Evolutionary conservation across 2,888 invertebrate species (phyloP), one percentile per base, ranked within the genome.

Genomic region (Stenodema calcarata): DNA sequence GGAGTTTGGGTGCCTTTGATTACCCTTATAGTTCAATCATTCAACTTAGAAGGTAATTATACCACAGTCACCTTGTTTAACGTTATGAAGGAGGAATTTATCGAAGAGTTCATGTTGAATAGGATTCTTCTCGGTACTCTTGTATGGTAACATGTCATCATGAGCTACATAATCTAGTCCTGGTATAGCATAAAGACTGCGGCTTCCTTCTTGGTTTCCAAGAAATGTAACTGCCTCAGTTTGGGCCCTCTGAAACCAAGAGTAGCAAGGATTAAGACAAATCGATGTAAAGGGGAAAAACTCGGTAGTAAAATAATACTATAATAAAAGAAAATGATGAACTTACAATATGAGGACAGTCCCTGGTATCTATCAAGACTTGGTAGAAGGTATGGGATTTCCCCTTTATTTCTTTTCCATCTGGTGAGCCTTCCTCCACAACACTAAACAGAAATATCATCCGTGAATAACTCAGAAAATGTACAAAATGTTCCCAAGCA

Each of bases 111-210:
- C 99, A 91, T 99, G 99, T 90, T 97, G 96, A 85, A 99, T 92
- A 0, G 99, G 98, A 86, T 95, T 94, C 89, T 95, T 94, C 90
- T 98, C 98, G 41, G 95, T 95, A 0, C 97, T 96, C 0, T 95
- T 94, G 91, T 98, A 99, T 0, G 99, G 99, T 89, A 99, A 94
- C 89, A 99, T 96, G 91, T 99, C 99, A 90, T 98, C 98, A 90
- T 99, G 99, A 0, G 98, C 97, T 12, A 99, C 99, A 91, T 99
- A 99, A 92, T 99, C 99, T 88, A 99, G 92, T 0, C 99, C 99
- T 9, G 98, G 98, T 90, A 99, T 98, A 0, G 98, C 98, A 91
- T 99, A 99, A 44, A 99, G 92, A 90, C 98, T 98, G 87, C 98
- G 94, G 90, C 97, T 97, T 18, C 97, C 97, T 91, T 98, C 98